Evolutionary conservation across 2,888 invertebrate genomes (phyloP), one percentile per base, ranked within the genome.

Genomic region (Camponotus fellah): DNA sequence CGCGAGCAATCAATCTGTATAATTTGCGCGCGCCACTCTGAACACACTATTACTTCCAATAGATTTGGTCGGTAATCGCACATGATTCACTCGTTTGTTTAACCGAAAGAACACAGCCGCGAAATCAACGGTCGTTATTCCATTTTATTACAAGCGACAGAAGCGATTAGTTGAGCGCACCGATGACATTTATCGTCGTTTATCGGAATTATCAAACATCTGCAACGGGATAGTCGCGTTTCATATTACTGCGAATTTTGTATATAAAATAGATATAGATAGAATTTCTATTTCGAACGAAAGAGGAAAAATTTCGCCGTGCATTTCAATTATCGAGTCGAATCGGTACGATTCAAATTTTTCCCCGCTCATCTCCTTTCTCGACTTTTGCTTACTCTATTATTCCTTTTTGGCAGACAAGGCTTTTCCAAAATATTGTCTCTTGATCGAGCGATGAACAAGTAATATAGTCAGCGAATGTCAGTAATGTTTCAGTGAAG

Each of bases 71-170:
- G 83, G 71, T 77, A 75, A 83, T 84, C 83, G 83, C 68, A 79
- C 86, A 83, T 87, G 86, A 87, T 89, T 89, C 86, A 75, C 75
- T 82, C 65, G 81, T 83, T 83, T 80, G 80, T 65, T 71, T 64
- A 69, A 46, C 71, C 53, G 79, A 79, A 82, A 40, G 79, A 75
- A 49, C 69, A 62, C 66, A 82, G 83, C 82, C 80, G 74, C 49
- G 65, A 82, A 83, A 88, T 88, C 84, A 85, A 84, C 85, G 49
- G 56, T 56, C 49, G 80, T 84, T 84, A 76, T 53, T 80, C 68
- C 43, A 53, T 74, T 81, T 79, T 69, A 62, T 68, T 74, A 21
- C 60, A n/a, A 68, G 17, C 79, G 69, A 71, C 37, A 80, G 46
- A 26, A 60, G 60, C 68, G 79, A 80, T 80, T 69, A 80, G 79